phyloP scores from a whole-genome alignment of 2,888 invertebrate species.

The Cantharis lateralis region DNA sequence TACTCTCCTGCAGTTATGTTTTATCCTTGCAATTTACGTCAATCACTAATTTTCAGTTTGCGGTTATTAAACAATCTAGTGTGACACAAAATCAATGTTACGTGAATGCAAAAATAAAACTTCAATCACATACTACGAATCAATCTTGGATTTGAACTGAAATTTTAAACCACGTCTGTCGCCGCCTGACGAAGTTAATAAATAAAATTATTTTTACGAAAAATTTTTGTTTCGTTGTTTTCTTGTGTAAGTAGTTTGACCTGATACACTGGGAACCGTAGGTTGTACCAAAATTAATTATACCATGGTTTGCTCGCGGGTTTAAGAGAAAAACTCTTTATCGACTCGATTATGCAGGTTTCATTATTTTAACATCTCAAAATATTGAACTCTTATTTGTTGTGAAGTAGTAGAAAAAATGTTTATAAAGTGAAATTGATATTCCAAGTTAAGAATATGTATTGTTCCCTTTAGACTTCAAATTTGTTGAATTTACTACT shows the following conservation, averaged over 20 bases:
- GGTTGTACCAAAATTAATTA: background rate
- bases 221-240: background rate
- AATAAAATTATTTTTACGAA: background rate
- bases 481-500: conserved; percentile 23
- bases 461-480: conserved; percentile 22
- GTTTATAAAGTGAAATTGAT: conserved; percentile 18
- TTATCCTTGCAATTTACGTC: background rate
- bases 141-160: background rate
- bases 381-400: background rate
- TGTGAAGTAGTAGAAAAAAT: conserved; percentile 5
- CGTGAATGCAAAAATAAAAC: background rate
- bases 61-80: background rate
- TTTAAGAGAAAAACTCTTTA: too few species aligned
- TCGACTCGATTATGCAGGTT: too few species aligned
- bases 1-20: background rate
- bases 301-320: background rate
- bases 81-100: background rate
- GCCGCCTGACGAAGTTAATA: background rate
- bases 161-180: background rate
- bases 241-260: background rate
- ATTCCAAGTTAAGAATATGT: conserved; percentile 8
- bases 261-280: background rate
- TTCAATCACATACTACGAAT: background rate
- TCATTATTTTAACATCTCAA: background rate
- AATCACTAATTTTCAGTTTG: background rate